phyloP scores from a whole-genome alignment of 2,888 invertebrate species.

The Thymelicus lineola region DNA sequence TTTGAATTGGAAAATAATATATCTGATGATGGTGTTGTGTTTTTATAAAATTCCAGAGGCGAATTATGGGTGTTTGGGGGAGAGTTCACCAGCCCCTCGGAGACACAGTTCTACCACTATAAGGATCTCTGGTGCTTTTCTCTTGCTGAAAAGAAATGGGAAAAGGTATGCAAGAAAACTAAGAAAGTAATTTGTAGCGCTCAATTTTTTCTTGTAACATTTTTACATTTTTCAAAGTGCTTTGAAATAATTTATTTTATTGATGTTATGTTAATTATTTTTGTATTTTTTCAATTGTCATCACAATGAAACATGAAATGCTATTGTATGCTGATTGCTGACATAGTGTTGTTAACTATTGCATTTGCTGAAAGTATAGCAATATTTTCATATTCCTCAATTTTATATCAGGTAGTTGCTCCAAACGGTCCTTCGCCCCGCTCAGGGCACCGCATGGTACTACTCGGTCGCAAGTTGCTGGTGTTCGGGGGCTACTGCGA shows the following conservation, averaged over 20 bases:
- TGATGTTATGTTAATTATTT: too few relatives aligned
- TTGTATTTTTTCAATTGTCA: too few relatives aligned
- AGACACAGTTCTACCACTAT: constrained; percentile 97
- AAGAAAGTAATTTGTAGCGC: too few relatives aligned
- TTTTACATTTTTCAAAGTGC: too few relatives aligned
- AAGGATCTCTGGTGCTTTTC: constrained; percentile 96
- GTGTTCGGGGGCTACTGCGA: constrained; percentile 97
- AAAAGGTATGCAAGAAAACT: constrained; percentile 84
- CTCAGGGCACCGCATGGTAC: constrained; percentile 94
- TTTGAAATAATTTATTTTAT: too few relatives aligned
- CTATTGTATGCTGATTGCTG: too few relatives aligned
- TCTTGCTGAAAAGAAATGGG: constrained; percentile 91
- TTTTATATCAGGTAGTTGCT: constrained; percentile 58
- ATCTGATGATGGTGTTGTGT: neutral
- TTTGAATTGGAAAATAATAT: too few relatives aligned
- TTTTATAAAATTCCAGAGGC: constrained; percentile 57
- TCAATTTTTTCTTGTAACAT: too few relatives aligned
- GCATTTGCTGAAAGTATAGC: too few relatives aligned
- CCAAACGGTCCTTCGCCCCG: constrained; percentile 90
- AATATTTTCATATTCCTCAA: neutral
- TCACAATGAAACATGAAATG: too few relatives aligned
- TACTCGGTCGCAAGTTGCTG: constrained; percentile 90
- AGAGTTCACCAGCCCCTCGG: constrained; percentile 95
- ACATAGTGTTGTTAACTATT: too few relatives aligned
- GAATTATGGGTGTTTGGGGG: constrained; percentile 94